Base-by-base conservation (phyloP, 37 sponge, comb jelly and placozoan species). In the Eunapius fragilis region DNA sequence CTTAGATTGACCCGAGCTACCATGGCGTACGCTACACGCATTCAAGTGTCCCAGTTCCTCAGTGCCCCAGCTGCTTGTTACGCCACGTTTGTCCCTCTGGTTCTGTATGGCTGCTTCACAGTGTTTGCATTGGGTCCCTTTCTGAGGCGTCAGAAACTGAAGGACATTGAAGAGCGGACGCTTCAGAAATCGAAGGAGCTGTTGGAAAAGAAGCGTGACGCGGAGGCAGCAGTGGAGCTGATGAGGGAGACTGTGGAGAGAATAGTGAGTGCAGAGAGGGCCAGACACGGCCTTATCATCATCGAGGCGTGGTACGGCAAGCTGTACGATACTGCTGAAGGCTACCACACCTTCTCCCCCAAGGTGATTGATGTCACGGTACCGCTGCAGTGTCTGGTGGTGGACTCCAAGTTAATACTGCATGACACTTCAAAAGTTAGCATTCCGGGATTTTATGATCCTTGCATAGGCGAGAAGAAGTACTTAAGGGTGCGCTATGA, bases 251-350 rank as follows among this genome's bases (percentile, higher is more conserved):
- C 94, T 26, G 80, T 96, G 6, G 93, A 98, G 78, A 68, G 96
- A 31, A 82, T 83, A 9, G 75, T 93, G 3, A 38, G 24, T 17
- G 37, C 74, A 9, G 99, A 98, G 80, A 87, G 88, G 35, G 88
- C 86, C 0, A 85, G 83, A 28, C 92, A 89, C 22, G 99, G 99
- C 0, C 86, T 98, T 19, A 71, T 96, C 49, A 89, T 98, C 17
- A 41, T 76, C 23, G 96, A 95, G 76, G 99, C 97, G 28, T 96
- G 96, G 94, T 98, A 95, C 76, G 99, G 99, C n/a, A 89, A 83
- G 36, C 85, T 97, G 81, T 84, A 85, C 27, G 88, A 82, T 31
- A 37, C 69, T 32, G 34, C 78, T 25, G 85, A 50, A 1, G 81
- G 74, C 11, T 68, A 72, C 12, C 71, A 31, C 31, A 28, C 81